A percentile compares a stretch with the other conserved stretches of the same genome.
phyloP scores from a whole-genome alignment of 2,113 vertebrate species.

The Cariama cristata region DNA sequence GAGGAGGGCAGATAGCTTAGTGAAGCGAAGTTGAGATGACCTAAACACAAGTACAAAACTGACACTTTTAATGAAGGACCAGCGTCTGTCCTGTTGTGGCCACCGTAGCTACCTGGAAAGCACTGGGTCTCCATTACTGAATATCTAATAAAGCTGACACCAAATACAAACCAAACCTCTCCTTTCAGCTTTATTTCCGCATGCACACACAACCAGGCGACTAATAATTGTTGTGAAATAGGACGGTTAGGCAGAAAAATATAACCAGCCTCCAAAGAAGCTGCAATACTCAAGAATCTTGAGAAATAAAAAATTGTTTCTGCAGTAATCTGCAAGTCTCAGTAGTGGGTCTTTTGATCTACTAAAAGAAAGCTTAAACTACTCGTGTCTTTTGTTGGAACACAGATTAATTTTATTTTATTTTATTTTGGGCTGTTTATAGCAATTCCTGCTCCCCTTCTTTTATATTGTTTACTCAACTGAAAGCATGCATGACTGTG shows the following conservation, averaged over 20 bases:
- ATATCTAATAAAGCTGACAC: not conserved
- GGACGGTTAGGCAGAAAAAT: not conserved
- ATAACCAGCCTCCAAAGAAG: not conserved
- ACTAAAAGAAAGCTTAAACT: not conserved
- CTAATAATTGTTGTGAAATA: not conserved
- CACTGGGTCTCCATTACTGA: not conserved
- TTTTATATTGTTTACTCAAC: not conserved
- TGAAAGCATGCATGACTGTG: not conserved
- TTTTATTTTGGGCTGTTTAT: not conserved
- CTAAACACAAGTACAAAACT: not conserved
- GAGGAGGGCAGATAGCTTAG: not conserved
- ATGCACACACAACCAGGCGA: not conserved
- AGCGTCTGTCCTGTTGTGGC: not conserved
- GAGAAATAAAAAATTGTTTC: not conserved
- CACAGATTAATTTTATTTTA: not conserved
- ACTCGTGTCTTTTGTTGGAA: not conserved
- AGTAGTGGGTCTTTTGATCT: not conserved
- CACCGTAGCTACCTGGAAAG: not conserved
- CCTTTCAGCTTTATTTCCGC: not conserved
- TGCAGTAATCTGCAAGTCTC: not conserved
- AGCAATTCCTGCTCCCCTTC: not conserved
- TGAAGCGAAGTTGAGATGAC: not conserved
- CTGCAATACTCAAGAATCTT: not conserved
- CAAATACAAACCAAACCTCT: not conserved
- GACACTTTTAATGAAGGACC: not conserved